Conservation (phyloP, 2,113 vertebrate genomes). For the Sinocyclocheilus maitianheensis region DNA sequence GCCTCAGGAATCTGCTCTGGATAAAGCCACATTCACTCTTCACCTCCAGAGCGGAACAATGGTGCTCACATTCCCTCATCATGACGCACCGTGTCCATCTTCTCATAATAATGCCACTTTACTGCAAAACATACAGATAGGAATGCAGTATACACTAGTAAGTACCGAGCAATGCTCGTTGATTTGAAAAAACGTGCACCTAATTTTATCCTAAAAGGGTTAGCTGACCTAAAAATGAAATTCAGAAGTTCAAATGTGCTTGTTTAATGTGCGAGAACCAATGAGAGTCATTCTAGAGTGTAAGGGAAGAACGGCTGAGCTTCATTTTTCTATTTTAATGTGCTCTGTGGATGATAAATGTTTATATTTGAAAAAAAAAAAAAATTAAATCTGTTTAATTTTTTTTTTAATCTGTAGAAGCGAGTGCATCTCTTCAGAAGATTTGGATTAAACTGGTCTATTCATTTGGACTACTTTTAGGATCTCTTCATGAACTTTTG, state of each 20-base stretch:
- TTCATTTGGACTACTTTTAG: not conserved
- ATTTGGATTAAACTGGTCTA: not conserved
- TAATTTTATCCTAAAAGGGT: not conserved
- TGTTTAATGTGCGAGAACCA: not conserved
- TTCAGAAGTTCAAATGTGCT: not conserved
- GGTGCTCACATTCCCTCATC: constrained; percentile 32
- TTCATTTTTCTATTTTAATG: too few species aligned
- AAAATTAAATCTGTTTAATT: not conserved
- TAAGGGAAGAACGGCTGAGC: too few species aligned
- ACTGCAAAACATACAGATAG: not conserved
- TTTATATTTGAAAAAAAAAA: too few species aligned
- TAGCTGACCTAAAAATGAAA: not conserved
- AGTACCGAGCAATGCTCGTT: not conserved
- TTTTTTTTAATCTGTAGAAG: not conserved
- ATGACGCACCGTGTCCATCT: not conserved
- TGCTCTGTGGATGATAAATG: too few species aligned
- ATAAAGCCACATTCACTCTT: constrained; percentile 44
- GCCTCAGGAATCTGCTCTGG: constrained; percentile 46
- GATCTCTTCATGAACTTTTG: not conserved
- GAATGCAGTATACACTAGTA: not conserved
- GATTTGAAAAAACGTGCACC: not conserved
- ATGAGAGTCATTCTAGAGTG: not conserved
- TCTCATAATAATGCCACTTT: not conserved
- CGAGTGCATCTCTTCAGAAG: not conserved
- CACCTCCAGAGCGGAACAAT: constrained; percentile 26